These are phyloP conservation scores for Octodon degus DNA, from an alignment of 2,113 vertebrate species.

Conservation along the genomic window DNA sequence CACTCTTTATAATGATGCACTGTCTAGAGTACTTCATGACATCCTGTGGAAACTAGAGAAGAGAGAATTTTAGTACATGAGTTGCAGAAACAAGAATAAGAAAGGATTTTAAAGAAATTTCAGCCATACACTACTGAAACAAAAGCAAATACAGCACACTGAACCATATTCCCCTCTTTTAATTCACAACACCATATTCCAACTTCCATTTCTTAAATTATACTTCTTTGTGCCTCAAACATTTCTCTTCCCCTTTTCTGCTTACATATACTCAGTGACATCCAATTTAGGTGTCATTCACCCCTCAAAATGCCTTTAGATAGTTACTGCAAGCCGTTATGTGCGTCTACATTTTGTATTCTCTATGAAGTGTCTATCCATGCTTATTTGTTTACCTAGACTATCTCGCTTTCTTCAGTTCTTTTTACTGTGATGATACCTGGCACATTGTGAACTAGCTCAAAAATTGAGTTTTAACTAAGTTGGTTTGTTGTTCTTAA, in stretches of 20 bases:
- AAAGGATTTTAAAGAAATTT: conserved; percentile 91
- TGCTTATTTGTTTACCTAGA: background rate
- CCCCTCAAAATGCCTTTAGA: background rate
- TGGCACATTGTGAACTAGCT: background rate
- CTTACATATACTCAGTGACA: background rate
- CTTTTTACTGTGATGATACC: background rate
- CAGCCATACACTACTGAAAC: conserved; percentile 58
- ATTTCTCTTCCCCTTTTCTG: background rate
- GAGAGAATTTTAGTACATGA: conserved; percentile 85
- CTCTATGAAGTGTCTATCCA: background rate
- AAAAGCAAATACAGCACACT: background rate
- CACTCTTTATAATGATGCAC: background rate
- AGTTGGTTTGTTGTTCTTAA: background rate
- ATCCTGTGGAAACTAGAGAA: conserved; percentile 66
- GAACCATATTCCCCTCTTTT: background rate
- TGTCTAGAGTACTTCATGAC: background rate
- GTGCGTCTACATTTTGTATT: background rate
- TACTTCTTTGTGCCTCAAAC: background rate
- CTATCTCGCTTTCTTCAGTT: background rate
- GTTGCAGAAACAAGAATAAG: conserved; percentile 68
- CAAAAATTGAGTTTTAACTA: background rate
- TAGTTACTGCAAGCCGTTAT: background rate
- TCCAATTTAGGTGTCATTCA: background rate
- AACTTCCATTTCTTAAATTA: background rate
- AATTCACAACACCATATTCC: fast-evolving